Conservation (phyloP, 1,140 invertebrate species). For the Leptonema lineaticorne region DNA sequence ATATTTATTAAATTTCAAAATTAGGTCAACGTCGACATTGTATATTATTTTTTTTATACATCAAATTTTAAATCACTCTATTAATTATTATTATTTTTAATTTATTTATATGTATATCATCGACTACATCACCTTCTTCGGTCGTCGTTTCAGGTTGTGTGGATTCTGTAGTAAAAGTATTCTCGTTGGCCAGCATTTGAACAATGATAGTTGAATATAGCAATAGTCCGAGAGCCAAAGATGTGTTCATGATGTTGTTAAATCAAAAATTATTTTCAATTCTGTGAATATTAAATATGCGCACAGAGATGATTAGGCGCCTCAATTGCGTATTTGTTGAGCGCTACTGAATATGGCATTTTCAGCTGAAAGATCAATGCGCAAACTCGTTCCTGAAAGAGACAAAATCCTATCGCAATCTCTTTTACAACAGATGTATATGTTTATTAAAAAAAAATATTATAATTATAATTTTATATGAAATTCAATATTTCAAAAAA, state of each 20-base stretch:
- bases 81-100: no score
- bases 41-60: no score
- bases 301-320: no score
- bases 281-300: neutral
- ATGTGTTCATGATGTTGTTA: neutral
- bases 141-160: neutral
- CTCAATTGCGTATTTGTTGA: neutral
- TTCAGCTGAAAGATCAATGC: neutral
- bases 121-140: conserved; percentile 18
- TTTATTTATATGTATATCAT: no score
- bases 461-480: no score
- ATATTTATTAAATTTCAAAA: no score
- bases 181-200: conserved; percentile 12
- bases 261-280: neutral
- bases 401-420: no score
- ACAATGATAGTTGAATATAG: conserved; percentile 2
- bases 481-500: no score
- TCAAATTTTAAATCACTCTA: no score
- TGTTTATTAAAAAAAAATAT: no score
- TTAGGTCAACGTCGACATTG: no score
- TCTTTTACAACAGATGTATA: no score
- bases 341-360: neutral
- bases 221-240: neutral
- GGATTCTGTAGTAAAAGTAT: neutral
- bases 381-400: neutral